Percentiles rank a stretch among this genome's conserved stretches.
Evolutionary conservation across 2,797 vertebrate species (phyloP).

Genomic region (Kryptopterus vitreolus): DNA sequence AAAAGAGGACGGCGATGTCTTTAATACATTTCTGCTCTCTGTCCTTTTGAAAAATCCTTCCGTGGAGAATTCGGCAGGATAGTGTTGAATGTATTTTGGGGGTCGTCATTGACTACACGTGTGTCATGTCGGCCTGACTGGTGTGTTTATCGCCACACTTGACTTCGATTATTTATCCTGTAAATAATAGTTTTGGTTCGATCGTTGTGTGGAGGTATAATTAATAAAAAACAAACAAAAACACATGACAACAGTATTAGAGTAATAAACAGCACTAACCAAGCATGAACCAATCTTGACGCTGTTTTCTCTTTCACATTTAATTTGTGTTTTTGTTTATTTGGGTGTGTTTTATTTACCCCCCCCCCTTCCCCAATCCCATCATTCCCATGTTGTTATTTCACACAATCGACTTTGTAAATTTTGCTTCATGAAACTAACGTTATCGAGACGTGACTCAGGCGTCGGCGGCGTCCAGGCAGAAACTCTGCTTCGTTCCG

Average conservation of each 20-base stretch:
- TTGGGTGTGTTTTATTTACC: neutral
- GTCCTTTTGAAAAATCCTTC: conserved; percentile 4
- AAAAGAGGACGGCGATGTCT: conserved; percentile 43
- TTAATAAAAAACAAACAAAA: neutral
- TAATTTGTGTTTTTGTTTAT: neutral
- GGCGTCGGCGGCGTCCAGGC: neutral
- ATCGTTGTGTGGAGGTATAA: neutral
- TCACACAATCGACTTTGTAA: conserved; percentile 47
- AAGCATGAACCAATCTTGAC: neutral
- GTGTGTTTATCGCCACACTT: too few species aligned
- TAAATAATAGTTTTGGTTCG: neutral
- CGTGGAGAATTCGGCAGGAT: neutral
- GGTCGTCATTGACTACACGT: too few species aligned
- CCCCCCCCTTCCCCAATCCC: too few species aligned
- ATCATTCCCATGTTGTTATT: conserved; percentile 63
- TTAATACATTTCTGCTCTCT: conserved; percentile 31
- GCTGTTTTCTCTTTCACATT: neutral
- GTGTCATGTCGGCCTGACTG: too few species aligned
- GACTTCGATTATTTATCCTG: neutral
- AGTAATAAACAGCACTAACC: neutral
- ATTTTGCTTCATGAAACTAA: neutral
- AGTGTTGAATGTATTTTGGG: too few species aligned
- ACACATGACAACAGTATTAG: neutral
- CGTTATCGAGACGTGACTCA: neutral
- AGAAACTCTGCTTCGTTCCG: conserved; percentile 7